Evolutionary conservation across 1,140 invertebrate species (phyloP).

Genomic region (Ceratina japonica): DNA sequence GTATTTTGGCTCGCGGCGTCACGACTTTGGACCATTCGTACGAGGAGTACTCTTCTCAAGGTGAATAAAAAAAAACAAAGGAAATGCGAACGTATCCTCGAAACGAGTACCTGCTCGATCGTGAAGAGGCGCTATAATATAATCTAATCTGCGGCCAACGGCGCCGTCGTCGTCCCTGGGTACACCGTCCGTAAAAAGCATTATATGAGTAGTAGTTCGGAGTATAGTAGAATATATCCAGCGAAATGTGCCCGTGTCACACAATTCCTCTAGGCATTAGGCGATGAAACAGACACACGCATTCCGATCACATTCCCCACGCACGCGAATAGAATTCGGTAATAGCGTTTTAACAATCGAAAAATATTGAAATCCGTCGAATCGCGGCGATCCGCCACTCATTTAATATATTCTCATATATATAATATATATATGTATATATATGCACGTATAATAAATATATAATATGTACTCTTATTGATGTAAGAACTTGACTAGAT

Average conservation of each 20-base stretch:
- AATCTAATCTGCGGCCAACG: constrained; percentile 46
- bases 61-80: not conserved
- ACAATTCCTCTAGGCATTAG: constrained; percentile 45
- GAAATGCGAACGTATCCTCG: not conserved
- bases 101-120: constrained; percentile 36
- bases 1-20: constrained; percentile 26
- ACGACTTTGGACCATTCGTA: constrained; percentile 54
- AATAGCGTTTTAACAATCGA: constrained; percentile 64
- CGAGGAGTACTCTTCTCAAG: constrained; percentile 31
- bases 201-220: constrained; percentile 20
- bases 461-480: constrained; percentile 47
- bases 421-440: not conserved
- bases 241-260: constrained; percentile 37
- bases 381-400: constrained; percentile 32
- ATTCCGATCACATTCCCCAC: constrained; percentile 8
- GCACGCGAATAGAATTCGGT: constrained; percentile 58
- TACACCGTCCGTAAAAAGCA: constrained; percentile 35
- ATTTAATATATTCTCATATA: constrained; percentile 26
- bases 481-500: constrained; percentile 77
- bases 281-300: constrained; percentile 41
- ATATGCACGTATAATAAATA: constrained; percentile 34
- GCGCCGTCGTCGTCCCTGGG: not conserved
- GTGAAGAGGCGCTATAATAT: constrained; percentile 38
- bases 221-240: no score
- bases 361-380: constrained; percentile 59